Evolutionary conservation across 2,113 vertebrate species (phyloP), one percentile per base, ranked within the genome.

Genomic region (Anthoscopus minutus): DNA sequence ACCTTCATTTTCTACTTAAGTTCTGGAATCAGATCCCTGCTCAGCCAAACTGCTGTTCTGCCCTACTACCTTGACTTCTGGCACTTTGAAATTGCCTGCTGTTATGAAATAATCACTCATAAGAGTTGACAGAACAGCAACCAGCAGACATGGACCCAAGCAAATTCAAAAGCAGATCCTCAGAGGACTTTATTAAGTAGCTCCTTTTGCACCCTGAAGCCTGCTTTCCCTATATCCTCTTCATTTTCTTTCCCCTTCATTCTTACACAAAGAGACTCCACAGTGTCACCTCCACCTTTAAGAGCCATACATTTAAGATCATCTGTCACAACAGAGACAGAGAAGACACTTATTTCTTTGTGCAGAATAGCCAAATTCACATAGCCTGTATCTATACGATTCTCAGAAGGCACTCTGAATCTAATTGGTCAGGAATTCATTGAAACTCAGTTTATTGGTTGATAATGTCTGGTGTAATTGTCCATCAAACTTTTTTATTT

Each of bases 161-260:
- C 50, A 54, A 28, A 12, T 71, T 71, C 38, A 89, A n/a, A 76
- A 44, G 12, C 7, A 60, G 7, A 54, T 65, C 28, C 23, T 33
- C 15, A 45, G 42, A 24, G 8, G 18, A 31, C 21, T 11, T 60
- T 45, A 28, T 7, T 14, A 61, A 72, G 25, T 33, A 67, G 15
- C 14, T 87, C 13, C 22, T 78, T 73, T 42, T 56, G 53, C 14
- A 51, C 37, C 4, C 60, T 38, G 7, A 62, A 62, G 8, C 33
- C 53, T 72, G 5, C 5, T 50, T 14, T 62, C 3, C 25, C 11
- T 0, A 0, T 47, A 31, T 31, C 30, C 1, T 4, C 27, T 64
- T 53, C 37, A 9, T 57, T 73, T 84, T 30, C 10, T 69, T 88
- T 60, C 8, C 9, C 3, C 4, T 87, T 67, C 22, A 15, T 79